Evolutionary conservation across 2,113 vertebrate genomes (phyloP).

Genomic region (Megaleporinus macrocephalus): DNA sequence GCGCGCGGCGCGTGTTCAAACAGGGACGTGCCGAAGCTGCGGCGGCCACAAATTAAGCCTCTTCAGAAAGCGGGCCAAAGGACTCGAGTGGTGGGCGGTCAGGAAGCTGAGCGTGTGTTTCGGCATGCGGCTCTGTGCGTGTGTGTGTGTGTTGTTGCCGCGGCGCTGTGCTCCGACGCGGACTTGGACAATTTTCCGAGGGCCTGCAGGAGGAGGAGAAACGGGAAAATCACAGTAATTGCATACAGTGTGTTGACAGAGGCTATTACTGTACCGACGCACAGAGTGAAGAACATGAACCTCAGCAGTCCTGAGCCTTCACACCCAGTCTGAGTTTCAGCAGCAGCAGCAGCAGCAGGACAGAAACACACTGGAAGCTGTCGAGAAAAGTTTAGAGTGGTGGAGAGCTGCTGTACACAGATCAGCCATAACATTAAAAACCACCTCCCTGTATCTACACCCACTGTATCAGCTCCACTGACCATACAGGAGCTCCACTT

Average conservation of each 20-base stretch:
- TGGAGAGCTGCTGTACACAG: no score
- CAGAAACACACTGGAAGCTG: no score
- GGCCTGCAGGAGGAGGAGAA: conserved; percentile 25
- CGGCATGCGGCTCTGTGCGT: background rate
- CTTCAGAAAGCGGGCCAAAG: conserved; percentile 48
- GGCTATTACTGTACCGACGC: background rate
- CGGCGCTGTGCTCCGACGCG: background rate
- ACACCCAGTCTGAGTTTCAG: background rate
- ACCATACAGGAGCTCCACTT: no score
- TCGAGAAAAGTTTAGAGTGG: background rate
- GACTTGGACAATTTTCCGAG: conserved; percentile 26
- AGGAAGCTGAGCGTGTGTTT: conserved; percentile 24
- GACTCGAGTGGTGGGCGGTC: conserved; percentile 43
- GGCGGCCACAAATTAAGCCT: conserved; percentile 50
- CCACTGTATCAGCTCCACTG: no score
- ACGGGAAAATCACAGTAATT: conserved; percentile 34
- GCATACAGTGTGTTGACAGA: conserved; percentile 30
- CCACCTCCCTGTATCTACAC: no score
- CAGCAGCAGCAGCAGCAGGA: background rate
- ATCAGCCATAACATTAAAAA: no score
- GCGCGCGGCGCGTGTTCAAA: conserved; percentile 17
- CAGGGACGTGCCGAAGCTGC: conserved; percentile 40
- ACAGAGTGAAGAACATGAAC: background rate
- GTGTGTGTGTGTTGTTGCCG: conserved; percentile 16
- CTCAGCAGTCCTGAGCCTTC: conserved; percentile 11